phyloP scores from a whole-genome alignment of 2,797 vertebrate genomes.

The Enteromius radiatus region DNA sequence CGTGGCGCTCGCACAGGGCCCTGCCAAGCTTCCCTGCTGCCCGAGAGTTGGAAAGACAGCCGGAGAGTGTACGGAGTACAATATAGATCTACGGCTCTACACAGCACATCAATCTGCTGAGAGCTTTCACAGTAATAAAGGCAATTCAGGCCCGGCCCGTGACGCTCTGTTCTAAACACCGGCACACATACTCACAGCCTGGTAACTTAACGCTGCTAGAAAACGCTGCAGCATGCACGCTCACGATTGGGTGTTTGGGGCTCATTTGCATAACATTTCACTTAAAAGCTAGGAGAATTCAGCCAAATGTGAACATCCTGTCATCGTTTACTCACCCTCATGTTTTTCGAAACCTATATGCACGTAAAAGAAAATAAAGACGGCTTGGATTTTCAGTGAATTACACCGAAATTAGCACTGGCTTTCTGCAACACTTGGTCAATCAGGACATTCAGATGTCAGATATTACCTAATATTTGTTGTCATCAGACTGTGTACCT shows the following conservation, averaged over 20 bases:
- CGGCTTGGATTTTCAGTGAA: background rate
- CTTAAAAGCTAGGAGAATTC: background rate
- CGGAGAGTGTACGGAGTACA: conserved; percentile 52
- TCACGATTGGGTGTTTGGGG: background rate
- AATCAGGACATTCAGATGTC: background rate
- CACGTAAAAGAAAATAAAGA: background rate
- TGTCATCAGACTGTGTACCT: background rate
- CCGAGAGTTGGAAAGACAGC: conserved; percentile 48
- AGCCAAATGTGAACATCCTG: background rate
- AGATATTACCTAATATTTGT: background rate
- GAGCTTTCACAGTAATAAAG: conserved; percentile 55
- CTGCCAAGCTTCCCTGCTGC: conserved; percentile 55
- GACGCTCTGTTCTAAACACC: conserved; percentile 18
- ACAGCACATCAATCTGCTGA: conserved; percentile 58
- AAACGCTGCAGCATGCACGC: background rate
- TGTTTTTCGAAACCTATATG: background rate
- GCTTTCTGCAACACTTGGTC: background rate
- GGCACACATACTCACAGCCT: conserved; percentile 20
- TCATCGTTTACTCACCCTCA: background rate
- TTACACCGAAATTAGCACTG: background rate
- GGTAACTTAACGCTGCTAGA: background rate
- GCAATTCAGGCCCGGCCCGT: conserved; percentile 4
- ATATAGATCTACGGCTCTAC: conserved; percentile 59
- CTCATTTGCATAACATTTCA: background rate
- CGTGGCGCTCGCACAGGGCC: conserved; percentile 42